Percentiles rank a stretch among this genome's conserved stretches.
These are phyloP conservation scores for Montipora sp. DNA, from an alignment of 64 coral and sea anemone species.

Conservation along the genomic window DNA sequence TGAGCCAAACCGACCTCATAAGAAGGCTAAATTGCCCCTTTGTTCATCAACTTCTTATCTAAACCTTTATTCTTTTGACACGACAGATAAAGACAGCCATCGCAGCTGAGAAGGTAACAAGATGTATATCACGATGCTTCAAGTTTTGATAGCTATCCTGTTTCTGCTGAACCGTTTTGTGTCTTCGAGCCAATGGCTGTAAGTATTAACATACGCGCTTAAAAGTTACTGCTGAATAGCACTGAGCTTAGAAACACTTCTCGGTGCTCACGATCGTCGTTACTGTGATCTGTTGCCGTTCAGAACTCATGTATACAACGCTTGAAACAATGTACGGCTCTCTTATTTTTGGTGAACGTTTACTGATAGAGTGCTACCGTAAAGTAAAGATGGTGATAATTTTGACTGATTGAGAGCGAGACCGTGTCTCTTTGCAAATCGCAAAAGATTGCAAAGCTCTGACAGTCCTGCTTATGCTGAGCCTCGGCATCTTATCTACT, in stretches of 20 bases:
- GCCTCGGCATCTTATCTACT: no score
- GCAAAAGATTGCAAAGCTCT: no score
- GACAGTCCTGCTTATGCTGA: no score
- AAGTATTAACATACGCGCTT: constrained; percentile 27
- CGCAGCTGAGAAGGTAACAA: background rate
- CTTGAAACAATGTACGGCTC: no score
- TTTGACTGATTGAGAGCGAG: no score
- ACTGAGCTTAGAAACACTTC: background rate
- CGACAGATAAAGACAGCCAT: constrained; percentile 13
- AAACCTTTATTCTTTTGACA: constrained; percentile 35
- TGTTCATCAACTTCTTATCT: constrained; percentile 35
- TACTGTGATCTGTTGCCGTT: no score
- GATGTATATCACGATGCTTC: background rate
- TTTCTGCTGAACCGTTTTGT: constrained; percentile 12
- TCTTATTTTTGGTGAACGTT: no score
- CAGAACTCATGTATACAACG: no score
- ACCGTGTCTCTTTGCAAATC: no score
- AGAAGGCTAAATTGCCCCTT: constrained; percentile 16
- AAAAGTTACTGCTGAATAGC: background rate
- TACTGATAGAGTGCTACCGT: no score
- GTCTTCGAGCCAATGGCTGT: constrained; percentile 48
- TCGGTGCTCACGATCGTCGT: no score
- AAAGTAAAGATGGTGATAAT: no score
- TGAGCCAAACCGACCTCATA: constrained; percentile 22
- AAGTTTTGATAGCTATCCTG: constrained; percentile 1